These are phyloP conservation scores for Nebria ingens DNA, from an alignment of 1,140 invertebrate species.

Conservation along the genomic window DNA sequence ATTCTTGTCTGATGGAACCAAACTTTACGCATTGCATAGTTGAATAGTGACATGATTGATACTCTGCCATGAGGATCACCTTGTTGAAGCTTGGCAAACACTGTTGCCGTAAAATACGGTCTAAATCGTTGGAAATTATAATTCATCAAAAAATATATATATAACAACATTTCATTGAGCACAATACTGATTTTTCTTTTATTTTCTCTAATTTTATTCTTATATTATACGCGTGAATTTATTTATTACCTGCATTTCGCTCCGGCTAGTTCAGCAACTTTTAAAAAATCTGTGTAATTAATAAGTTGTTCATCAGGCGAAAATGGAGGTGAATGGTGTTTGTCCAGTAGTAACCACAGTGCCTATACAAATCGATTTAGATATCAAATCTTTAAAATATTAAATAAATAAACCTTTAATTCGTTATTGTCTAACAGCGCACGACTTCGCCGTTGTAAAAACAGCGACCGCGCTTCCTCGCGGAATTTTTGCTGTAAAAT, in stretches of 20 bases:
- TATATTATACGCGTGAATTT: too few relatives aligned
- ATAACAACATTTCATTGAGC: not conserved
- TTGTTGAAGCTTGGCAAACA: slow-evolving; percentile 78
- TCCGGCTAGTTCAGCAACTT: slow-evolving; percentile 58
- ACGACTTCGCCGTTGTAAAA: slow-evolving; percentile 72
- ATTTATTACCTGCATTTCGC: slow-evolving; percentile 51
- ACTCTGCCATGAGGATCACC: slow-evolving; percentile 73
- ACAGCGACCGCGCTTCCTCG: slow-evolving; percentile 76
- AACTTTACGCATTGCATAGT: slow-evolving; percentile 90
- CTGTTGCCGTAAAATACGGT: slow-evolving; percentile 71
- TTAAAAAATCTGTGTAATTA: slow-evolving; percentile 74
- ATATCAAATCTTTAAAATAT: slow-evolving; percentile 3
- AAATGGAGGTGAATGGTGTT: slow-evolving; percentile 60
- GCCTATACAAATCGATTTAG: slow-evolving; percentile 34
- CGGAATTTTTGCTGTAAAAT: slow-evolving; percentile 67
- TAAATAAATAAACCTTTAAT: slow-evolving; percentile 48
- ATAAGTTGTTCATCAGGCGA: slow-evolving; percentile 71
- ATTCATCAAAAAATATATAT: slow-evolving; percentile 19
- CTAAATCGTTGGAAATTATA: slow-evolving; percentile 38
- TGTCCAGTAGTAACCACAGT: slow-evolving; percentile 72
- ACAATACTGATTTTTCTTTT: too few relatives aligned
- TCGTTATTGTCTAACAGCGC: slow-evolving; percentile 80
- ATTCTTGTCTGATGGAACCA: slow-evolving; percentile 91
- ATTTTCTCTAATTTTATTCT: too few relatives aligned
- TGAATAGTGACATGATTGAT: slow-evolving; percentile 76